Base-by-base conservation (phyloP, 2,113 vertebrate genomes). In the Lampris incognitus region DNA sequence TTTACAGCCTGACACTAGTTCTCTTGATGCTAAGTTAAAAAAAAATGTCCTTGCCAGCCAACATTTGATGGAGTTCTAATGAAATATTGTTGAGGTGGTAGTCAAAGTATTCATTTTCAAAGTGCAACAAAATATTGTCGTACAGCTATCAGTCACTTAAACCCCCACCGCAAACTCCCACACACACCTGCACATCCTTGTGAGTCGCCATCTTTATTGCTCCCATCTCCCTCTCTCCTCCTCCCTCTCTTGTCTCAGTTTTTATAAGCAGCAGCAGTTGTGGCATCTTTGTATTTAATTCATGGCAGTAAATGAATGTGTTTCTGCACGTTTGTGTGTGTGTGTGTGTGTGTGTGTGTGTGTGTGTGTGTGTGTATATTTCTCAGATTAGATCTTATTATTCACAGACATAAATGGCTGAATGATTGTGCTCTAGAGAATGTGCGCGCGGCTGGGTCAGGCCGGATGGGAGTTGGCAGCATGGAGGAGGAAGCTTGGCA, bases 351-450 rank as follows among this genome's bases (percentile, higher is more conserved):
- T 59, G 38, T 59, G 57, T 9, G 36, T 58, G 56, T 37, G 3
- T 63, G 60, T 63, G 60, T 58, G 9, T 13, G 39, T 10, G 9
- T 44, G 40, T 13, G 40, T 10, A 39, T 9, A 60, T 38, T 9
- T 9, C 38, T 41, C 42, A 3, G 44, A 13, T 11, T 13, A 6
- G 42, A 24, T 88, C 92, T 89, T 68, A 89, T 93, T 90, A 92
- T 93, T 87, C 93, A 93, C 69, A 84, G 88, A 85, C 92, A 84
- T 85, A 93, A 94, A 95, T 92, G 93, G 87, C 66, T 85, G 73
- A 88, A 89, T 82, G 85, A 91, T 91, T 92, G 92, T 72, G 60
- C 91, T 91, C 88, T 1, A 49, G 89, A 93, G 93, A 91, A 89
- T 67, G 82, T 88, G 88, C 87, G 87, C 90, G 91, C 89, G 89